phyloP scores from a whole-genome alignment of 2,888 invertebrate species.

The Drosophila peninsularis region DNA sequence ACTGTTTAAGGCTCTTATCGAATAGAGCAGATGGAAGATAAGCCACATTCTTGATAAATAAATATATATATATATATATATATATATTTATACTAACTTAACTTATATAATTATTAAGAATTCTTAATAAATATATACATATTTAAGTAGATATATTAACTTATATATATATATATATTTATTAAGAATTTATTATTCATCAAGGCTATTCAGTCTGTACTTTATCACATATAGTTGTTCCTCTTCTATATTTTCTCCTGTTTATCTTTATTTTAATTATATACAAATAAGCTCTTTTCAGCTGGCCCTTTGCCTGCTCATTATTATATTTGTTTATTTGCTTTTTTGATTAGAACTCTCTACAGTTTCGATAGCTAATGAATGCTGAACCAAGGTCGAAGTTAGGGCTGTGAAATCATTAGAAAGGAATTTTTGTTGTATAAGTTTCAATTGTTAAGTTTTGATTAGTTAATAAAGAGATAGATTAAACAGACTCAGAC shows the following conservation, averaged over 20 bases:
- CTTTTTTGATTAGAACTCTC: slow-evolving; percentile 27
- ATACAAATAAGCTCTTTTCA: not conserved
- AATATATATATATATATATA: not conserved
- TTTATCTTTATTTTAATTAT: not conserved
- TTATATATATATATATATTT: no score
- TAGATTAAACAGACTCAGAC: no score
- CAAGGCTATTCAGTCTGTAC: not conserved
- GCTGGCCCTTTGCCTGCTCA: slow-evolving; percentile 15
- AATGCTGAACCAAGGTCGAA: slow-evolving; percentile 22
- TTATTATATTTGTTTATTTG: slow-evolving; percentile 23
- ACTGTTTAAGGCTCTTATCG: no score
- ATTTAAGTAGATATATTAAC: no score
- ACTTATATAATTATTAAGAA: no score
- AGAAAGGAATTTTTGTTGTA: not conserved
- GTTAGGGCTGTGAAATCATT: slow-evolving; percentile 1
- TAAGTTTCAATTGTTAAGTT: not conserved
- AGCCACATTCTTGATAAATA: no score
- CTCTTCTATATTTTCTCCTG: no score
- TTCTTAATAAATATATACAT: no score
- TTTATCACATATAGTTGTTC: no score
- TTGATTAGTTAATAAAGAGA: not conserved
- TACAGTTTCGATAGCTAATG: slow-evolving; percentile 24
- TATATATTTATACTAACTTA: no score
- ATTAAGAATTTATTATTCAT: no score
- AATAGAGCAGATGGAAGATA: no score